A percentile compares a stretch with the other conserved stretches of the same genome.
Conservation (phyloP, 1,140 invertebrate genomes). For the Saccostrea cuccullata region DNA sequence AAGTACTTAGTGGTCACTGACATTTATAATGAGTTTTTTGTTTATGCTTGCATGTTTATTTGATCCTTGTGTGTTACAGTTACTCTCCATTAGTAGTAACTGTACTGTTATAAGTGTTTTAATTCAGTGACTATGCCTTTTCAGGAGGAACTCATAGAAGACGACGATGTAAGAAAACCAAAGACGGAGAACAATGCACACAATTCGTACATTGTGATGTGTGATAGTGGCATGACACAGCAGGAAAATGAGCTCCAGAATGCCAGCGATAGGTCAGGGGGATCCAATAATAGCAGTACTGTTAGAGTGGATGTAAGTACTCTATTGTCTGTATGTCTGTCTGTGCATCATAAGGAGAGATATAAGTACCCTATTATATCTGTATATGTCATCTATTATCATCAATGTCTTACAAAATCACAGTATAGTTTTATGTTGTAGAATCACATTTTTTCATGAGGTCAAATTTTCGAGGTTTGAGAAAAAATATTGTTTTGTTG, state of each 20-base stretch:
- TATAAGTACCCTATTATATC: too few species aligned
- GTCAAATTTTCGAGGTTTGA: too few species aligned
- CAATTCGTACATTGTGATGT: conserved; percentile 30
- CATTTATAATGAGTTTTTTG: neutral
- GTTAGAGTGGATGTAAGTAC: conserved; percentile 59
- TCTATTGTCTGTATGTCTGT: too few species aligned
- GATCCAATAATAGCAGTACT: conserved; percentile 46
- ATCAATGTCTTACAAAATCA: too few species aligned
- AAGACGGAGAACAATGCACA: neutral
- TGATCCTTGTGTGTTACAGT: neutral
- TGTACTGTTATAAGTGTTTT: neutral
- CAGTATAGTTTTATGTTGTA: too few species aligned
- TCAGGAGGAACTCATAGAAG: conserved; percentile 36
- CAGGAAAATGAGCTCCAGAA: conserved; percentile 63
- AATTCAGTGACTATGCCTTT: conserved; percentile 4
- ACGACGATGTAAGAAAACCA: neutral
- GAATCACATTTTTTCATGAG: too few species aligned
- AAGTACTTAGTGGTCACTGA: neutral
- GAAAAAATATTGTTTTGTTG: too few species aligned
- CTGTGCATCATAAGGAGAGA: too few species aligned
- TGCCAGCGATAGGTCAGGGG: conserved; percentile 60
- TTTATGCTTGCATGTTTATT: neutral
- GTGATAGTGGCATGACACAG: conserved; percentile 3
- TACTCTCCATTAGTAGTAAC: neutral
- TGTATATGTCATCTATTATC: too few species aligned